A percentile compares a stretch with the other conserved stretches of the same genome.
These are phyloP conservation scores for Spheniscus humboldti DNA, from an alignment of 2,797 vertebrate genomes.

Conservation along the genomic window DNA sequence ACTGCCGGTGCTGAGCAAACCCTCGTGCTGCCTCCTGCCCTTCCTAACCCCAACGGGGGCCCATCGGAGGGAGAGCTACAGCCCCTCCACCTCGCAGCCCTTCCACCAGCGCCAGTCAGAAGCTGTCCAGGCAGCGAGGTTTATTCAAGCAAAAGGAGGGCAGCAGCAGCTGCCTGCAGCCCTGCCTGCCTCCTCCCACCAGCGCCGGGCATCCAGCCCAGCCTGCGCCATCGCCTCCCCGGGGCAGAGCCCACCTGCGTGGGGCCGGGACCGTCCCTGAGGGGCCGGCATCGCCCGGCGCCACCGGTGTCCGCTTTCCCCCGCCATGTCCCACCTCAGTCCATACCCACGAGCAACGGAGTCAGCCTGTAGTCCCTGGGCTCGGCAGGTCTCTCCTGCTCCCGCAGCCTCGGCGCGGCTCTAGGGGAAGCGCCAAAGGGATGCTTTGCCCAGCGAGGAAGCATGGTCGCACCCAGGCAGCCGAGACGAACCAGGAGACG, in stretches of 20 bases:
- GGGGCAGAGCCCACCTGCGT: not conserved
- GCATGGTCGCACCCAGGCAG: not conserved
- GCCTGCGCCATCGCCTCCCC: not conserved
- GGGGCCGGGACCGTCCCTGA: not conserved
- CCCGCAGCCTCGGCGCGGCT: not conserved
- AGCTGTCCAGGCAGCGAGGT: not conserved
- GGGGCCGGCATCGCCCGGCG: not conserved
- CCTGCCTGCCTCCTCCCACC: not conserved
- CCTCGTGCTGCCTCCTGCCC: not conserved
- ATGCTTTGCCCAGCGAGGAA: constrained; percentile 18
- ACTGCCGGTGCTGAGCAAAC: not conserved
- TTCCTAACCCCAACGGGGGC: not conserved
- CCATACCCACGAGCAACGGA: not conserved
- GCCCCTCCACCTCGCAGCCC: not conserved
- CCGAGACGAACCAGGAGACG: not conserved
- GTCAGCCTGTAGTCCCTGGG: not conserved
- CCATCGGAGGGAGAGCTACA: accelerated
- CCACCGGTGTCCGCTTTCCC: accelerated
- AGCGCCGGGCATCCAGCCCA: not conserved
- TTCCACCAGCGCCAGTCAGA: not conserved
- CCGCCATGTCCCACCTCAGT: accelerated
- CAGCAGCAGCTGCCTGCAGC: constrained; percentile 20
- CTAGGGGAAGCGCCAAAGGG: not conserved
- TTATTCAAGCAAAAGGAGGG: constrained; percentile 56
- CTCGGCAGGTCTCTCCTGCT: not conserved